These are phyloP conservation scores for Ips typographus DNA, from an alignment of 1,140 invertebrate species.

Conservation along the genomic window DNA sequence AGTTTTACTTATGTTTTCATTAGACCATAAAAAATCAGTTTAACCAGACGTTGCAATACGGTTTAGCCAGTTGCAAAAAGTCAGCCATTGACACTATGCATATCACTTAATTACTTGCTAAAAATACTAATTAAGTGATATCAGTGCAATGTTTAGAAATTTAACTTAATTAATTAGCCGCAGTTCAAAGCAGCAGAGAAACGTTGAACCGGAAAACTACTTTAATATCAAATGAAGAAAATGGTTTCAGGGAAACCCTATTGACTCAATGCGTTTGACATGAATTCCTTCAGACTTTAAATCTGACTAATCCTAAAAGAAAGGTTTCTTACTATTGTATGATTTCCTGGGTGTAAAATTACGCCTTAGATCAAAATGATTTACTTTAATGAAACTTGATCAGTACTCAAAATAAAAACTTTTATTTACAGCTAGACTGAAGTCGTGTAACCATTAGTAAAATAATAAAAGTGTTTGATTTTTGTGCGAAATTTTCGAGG, in stretches of 20 bases:
- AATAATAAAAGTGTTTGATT: no score
- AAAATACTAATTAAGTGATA: no score
- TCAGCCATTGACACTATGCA: no score
- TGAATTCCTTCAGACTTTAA: slow-evolving; percentile 32
- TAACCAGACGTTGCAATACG: neutral
- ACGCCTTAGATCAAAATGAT: slow-evolving; percentile 19
- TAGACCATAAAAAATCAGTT: slow-evolving; percentile 32
- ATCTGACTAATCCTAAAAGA: slow-evolving; percentile 28
- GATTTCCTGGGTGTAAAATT: slow-evolving; percentile 34
- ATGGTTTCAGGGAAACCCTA: slow-evolving; percentile 16
- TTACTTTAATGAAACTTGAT: slow-evolving; percentile 7
- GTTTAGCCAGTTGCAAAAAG: no score
- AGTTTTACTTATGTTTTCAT: slow-evolving; percentile 12
- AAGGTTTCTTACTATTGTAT: slow-evolving; percentile 38
- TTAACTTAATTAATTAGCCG: no score
- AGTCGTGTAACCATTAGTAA: no score
- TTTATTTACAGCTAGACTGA: no score
- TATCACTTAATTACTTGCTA: no score
- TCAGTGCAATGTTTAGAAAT: no score
- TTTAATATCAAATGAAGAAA: slow-evolving; percentile 19
- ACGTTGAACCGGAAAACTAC: no score
- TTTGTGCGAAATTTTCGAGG: no score
- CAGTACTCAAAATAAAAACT: neutral
- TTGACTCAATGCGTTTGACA: slow-evolving; percentile 29
- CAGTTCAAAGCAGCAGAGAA: no score